Evolutionary conservation across 92 coral and sea anemone genomes (phyloP).

Genomic region (Phenganax marumi): DNA sequence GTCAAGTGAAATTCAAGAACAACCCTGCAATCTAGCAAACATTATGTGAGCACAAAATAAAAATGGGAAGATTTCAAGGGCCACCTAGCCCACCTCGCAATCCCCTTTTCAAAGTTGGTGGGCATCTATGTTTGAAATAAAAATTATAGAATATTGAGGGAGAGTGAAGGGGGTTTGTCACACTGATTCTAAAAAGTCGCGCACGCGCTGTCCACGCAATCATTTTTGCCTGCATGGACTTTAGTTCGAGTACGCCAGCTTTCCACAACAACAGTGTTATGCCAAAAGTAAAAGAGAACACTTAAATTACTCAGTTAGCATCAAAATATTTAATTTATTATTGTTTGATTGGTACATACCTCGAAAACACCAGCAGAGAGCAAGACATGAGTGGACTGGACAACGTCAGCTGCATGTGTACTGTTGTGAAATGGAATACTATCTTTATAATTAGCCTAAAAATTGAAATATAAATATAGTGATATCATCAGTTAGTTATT

Average conservation of each 20-base stretch:
- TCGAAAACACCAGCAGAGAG: conserved; percentile 91
- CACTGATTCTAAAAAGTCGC: too few species aligned
- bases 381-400: conserved; percentile 90
- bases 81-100: too few species aligned
- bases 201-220: too few species aligned
- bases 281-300: too few species aligned
- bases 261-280: neutral
- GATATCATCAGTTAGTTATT: neutral
- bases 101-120: too few species aligned
- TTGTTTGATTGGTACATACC: conserved; percentile 52
- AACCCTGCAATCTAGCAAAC: neutral
- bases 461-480: neutral
- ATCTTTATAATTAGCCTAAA: conserved; percentile 87
- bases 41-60: too few species aligned
- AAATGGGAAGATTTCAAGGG: too few species aligned
- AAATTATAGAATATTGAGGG: too few species aligned
- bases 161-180: too few species aligned
- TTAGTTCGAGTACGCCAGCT: neutral
- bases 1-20: neutral
- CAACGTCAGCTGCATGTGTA: conserved; percentile 93
- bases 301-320: too few species aligned
- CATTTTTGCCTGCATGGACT: too few species aligned
- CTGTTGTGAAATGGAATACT: conserved; percentile 98
- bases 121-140: too few species aligned
- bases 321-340: neutral